These are phyloP conservation scores for Pholis gunnellus DNA, from an alignment of 2,113 vertebrate species.

Conservation along the genomic window DNA sequence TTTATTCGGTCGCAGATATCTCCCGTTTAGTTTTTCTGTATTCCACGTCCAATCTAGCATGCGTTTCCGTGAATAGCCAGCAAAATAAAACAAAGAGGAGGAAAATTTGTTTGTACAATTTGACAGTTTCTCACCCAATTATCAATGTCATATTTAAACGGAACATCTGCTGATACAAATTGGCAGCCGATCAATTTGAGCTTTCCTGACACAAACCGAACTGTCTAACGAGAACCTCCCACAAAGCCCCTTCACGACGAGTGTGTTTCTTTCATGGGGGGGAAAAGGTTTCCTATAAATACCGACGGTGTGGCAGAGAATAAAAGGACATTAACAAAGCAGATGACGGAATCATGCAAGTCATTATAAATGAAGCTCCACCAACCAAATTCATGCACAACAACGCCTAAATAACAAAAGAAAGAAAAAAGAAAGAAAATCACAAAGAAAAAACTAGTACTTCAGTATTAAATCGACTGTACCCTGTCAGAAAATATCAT, in stretches of 20 bases:
- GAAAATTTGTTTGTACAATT: conserved; percentile 37
- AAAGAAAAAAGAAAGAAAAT: neutral
- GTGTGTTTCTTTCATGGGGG: conserved; percentile 19
- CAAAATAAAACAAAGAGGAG: conserved; percentile 45
- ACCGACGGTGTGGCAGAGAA: conserved; percentile 8
- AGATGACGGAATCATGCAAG: conserved; percentile 20
- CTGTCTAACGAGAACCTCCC: conserved; percentile 61
- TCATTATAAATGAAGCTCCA: neutral
- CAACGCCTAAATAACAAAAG: conserved; percentile 1
- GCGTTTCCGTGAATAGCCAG: conserved; percentile 28
- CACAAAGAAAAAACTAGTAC: conserved; percentile 13
- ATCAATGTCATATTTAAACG: conserved; percentile 61
- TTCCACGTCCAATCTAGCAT: conserved; percentile 13
- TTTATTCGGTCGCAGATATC: conserved; percentile 30
- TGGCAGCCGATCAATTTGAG: conserved; percentile 72
- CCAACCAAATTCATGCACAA: conserved; percentile 22
- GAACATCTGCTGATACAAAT: conserved; percentile 71
- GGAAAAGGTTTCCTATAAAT: conserved; percentile 30
- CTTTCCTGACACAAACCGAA: conserved; percentile 58
- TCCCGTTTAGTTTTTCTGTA: conserved; percentile 27
- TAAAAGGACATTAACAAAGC: conserved; percentile 12
- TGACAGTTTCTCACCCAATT: conserved; percentile 66
- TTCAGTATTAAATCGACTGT: conserved; percentile 42
- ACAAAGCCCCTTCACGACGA: conserved; percentile 45
- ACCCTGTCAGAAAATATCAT: conserved; percentile 47